Conservation (phyloP, 1,140 invertebrate genomes). For the Drosophila lowei region DNA sequence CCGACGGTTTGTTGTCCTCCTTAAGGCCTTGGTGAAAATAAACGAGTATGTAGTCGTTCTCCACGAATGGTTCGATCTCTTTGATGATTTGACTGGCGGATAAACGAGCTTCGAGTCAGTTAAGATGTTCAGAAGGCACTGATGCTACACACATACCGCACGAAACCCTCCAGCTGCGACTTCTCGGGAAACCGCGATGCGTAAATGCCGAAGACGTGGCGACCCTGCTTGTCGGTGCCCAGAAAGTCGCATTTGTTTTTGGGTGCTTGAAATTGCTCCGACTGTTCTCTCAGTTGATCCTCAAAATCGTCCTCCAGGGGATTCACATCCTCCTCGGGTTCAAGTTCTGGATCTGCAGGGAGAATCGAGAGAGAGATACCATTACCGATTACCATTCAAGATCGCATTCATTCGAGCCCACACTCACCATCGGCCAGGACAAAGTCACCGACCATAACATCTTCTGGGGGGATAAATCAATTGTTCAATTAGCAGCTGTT, state of each 20-base stretch:
- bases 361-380: neutral
- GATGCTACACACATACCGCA: slow-evolving; percentile 47
- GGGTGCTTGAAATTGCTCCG: slow-evolving; percentile 55
- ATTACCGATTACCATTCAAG: neutral
- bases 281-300: slow-evolving; percentile 78
- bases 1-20: slow-evolving; percentile 97
- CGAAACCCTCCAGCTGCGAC: slow-evolving; percentile 75
- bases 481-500: slow-evolving; percentile 31
- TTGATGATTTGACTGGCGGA: slow-evolving; percentile 93
- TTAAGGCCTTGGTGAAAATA: slow-evolving; percentile 99
- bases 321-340: slow-evolving; percentile 68
- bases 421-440: slow-evolving; percentile 74
- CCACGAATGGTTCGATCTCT: slow-evolving; percentile 98
- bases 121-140: neutral
- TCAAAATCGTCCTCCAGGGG: slow-evolving; percentile 81
- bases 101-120: neutral
- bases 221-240: slow-evolving; percentile 86
- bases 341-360: slow-evolving; percentile 61
- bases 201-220: slow-evolving; percentile 97
- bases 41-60: slow-evolving; percentile 99
- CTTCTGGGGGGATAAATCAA: slow-evolving; percentile 58
- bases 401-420: neutral
- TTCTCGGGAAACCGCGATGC: slow-evolving; percentile 96
- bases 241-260: slow-evolving; percentile 81
- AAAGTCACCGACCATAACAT: slow-evolving; percentile 82